Percentiles rank a stretch among this genome's conserved stretches.
Evolutionary conservation across 1,140 invertebrate species (phyloP).

Genomic region (Drosophila yakuba): DNA sequence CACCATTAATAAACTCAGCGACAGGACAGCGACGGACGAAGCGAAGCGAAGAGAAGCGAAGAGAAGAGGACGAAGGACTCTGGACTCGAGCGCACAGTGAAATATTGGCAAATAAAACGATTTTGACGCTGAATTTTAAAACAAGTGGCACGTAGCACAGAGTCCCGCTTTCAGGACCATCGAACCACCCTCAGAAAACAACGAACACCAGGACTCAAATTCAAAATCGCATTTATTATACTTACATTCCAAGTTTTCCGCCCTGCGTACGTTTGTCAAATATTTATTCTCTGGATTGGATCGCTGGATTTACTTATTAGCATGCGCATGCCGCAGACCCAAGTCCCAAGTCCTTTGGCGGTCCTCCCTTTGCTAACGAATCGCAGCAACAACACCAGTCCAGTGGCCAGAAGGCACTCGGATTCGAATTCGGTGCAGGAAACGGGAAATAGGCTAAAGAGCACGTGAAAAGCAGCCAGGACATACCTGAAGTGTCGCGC

Average conservation of each 20-base stretch:
- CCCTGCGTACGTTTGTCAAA: slow-evolving; percentile 76
- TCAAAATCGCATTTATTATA: slow-evolving; percentile 83
- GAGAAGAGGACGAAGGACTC: slow-evolving; percentile 5
- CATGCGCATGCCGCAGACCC: slow-evolving; percentile 64
- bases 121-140: slow-evolving; percentile 84
- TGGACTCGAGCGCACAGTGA: slow-evolving; percentile 71
- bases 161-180: slow-evolving; percentile 18
- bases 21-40: slow-evolving; percentile 30
- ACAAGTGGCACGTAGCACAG: slow-evolving; percentile 73
- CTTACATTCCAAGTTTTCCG: slow-evolving; percentile 67
- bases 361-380: slow-evolving; percentile 50
- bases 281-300: slow-evolving; percentile 83
- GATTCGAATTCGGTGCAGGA: slow-evolving; percentile 25
- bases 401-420: slow-evolving; percentile 19
- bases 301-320: slow-evolving; percentile 83
- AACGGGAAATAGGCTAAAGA: slow-evolving; percentile 77
- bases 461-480: slow-evolving; percentile 66
- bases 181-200: slow-evolving; percentile 26
- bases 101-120: slow-evolving; percentile 84
- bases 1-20: slow-evolving; percentile 82
- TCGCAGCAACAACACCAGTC: slow-evolving; percentile 30
- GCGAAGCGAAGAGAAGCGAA: not conserved
- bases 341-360: slow-evolving; percentile 20
- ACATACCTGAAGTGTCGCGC: slow-evolving; percentile 64
- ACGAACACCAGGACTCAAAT: slow-evolving; percentile 55